phyloP scores from a whole-genome alignment of 1,140 invertebrate genomes.

The Holcopasites calliopsidis region DNA sequence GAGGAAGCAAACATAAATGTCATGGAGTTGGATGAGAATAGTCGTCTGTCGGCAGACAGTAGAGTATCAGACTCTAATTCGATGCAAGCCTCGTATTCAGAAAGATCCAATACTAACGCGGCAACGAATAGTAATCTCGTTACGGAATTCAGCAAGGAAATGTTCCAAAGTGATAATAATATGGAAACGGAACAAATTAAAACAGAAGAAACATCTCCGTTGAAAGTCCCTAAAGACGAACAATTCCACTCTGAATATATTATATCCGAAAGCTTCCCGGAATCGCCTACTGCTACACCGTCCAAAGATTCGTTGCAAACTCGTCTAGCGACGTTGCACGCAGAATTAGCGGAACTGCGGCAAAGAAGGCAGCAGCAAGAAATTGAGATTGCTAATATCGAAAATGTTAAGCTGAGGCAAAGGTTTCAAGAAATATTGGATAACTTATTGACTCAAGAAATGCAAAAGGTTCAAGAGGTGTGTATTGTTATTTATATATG shows the following conservation, averaged over 20 bases:
- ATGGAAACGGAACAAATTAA: constrained; percentile 57
- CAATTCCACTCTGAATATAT: constrained; percentile 73
- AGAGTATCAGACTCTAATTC: constrained; percentile 88
- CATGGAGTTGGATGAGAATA: constrained; percentile 89
- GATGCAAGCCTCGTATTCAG: constrained; percentile 80
- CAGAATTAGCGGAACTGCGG: constrained; percentile 87
- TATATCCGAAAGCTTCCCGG: constrained; percentile 70
- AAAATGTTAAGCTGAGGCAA: constrained; percentile 90
- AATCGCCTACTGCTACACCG: constrained; percentile 61
- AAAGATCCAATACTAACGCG: constrained; percentile 69
- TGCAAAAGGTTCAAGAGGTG: constrained; percentile 90
- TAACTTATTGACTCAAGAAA: constrained; percentile 87
- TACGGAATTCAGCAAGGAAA: constrained; percentile 81
- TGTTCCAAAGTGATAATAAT: constrained; percentile 77
- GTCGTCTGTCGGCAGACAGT: constrained; percentile 87
- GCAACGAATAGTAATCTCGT: constrained; percentile 73
- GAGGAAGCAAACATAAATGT: constrained; percentile 87
- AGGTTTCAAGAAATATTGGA: constrained; percentile 90
- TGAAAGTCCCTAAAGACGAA: constrained; percentile 73
- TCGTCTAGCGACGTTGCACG: constrained; percentile 80
- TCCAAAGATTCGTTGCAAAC: constrained; percentile 70
- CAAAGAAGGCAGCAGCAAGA: constrained; percentile 88
- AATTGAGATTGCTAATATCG: constrained; percentile 90
- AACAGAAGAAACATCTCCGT: constrained; percentile 26
- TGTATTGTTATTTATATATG: not conserved